Conservation (phyloP, 2,113 vertebrate species). For the Zosterops borbonicus region DNA sequence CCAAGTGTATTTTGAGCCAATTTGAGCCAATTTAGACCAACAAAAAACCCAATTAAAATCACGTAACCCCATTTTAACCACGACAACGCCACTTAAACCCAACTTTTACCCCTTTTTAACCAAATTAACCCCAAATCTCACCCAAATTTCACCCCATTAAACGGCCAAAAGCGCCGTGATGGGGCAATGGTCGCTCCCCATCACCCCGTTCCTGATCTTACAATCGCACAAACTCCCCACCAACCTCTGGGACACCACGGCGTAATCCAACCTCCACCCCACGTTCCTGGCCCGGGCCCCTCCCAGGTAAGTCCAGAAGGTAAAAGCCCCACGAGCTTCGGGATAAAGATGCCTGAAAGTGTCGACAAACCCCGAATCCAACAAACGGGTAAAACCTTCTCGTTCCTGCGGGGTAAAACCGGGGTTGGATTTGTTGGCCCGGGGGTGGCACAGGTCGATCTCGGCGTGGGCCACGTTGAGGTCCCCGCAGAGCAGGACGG, state of each 20-base stretch:
- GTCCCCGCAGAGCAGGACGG: not conserved
- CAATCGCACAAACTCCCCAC: not conserved
- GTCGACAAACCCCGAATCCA: not conserved
- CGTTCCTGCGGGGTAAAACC: not conserved
- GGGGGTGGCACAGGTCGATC: not conserved
- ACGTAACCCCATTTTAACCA: too few relatives aligned
- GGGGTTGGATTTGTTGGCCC: not conserved
- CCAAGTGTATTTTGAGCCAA: too few relatives aligned
- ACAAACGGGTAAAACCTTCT: not conserved
- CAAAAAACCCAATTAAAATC: too few relatives aligned
- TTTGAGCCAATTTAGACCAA: too few relatives aligned
- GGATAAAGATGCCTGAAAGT: not conserved
- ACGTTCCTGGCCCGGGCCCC: not conserved
- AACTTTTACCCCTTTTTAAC: too few relatives aligned
- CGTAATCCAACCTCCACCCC: not conserved
- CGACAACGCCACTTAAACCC: too few relatives aligned
- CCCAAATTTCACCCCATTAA: too few relatives aligned
- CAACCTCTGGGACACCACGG: not conserved
- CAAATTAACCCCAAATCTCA: too few relatives aligned
- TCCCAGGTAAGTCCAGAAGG: not conserved
- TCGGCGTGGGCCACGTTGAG: not conserved
- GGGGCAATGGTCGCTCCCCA: not conserved
- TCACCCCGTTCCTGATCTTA: accelerated
- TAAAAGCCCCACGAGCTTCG: not conserved
- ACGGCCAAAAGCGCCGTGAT: not conserved